Conservation (phyloP, 2,113 vertebrate genomes). For the Melanerpes aurifrons region DNA sequence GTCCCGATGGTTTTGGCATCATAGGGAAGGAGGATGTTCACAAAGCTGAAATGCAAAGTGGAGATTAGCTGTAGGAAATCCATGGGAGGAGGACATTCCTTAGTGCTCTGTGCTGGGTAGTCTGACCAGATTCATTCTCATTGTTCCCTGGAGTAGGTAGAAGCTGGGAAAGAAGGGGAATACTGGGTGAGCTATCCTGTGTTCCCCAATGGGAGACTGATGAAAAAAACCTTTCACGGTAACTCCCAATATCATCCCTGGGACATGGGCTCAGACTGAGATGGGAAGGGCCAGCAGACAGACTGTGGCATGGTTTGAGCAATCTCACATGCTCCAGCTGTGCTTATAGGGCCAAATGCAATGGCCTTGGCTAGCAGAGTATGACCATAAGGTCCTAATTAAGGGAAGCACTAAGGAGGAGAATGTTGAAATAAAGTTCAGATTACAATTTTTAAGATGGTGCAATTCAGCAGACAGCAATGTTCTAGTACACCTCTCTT, state of each 20-base stretch:
- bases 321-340: background rate
- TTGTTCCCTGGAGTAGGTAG: background rate
- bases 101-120: background rate
- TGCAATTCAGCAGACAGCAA: background rate
- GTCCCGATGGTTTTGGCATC: slow-evolving; percentile 88
- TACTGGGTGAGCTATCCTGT: background rate
- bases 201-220: background rate
- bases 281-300: background rate
- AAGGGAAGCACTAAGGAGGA: background rate
- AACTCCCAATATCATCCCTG: background rate
- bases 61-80: background rate
- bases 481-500: background rate
- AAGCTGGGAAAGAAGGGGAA: background rate
- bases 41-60: slow-evolving; percentile 81
- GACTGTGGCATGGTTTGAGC: background rate
- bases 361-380: background rate
- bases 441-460: background rate
- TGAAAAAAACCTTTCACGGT: background rate
- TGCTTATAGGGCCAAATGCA: background rate
- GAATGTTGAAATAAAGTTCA: background rate
- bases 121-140: background rate
- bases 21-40: slow-evolving; percentile 94
- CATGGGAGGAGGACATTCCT: background rate
- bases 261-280: background rate
- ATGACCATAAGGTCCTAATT: background rate